A percentile compares a stretch with the other conserved stretches of the same genome.
Conservation (phyloP, 2,797 vertebrate species). For the Rhabdomys pumilio region DNA sequence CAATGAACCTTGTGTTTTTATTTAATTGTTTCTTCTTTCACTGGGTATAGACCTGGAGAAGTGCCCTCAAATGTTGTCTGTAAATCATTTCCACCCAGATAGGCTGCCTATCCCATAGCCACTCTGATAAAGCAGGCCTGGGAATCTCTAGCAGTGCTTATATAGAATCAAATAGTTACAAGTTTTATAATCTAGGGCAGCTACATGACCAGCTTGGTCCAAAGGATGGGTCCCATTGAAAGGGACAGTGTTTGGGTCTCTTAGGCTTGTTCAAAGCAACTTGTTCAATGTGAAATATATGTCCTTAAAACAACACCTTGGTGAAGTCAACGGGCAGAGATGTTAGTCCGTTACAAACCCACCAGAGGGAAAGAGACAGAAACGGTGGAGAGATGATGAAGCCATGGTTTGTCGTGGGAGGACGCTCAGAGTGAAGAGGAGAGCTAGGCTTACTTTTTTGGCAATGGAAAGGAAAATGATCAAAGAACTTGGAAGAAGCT, state of each 20-base stretch:
- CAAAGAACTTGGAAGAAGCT: constrained; percentile 65
- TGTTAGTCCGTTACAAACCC: not conserved
- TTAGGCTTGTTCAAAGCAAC: not conserved
- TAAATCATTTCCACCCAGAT: not conserved
- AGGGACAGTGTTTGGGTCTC: not conserved
- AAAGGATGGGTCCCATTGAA: not conserved
- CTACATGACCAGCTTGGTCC: not conserved
- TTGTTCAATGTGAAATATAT: not conserved
- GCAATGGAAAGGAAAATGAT: constrained; percentile 60
- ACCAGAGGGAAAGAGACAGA: constrained; percentile 38
- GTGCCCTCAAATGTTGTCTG: not conserved
- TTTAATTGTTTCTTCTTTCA: constrained; percentile 29
- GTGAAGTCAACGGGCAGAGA: not conserved
- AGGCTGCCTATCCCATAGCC: not conserved
- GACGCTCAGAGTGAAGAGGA: constrained; percentile 63
- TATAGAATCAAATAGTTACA: no score
- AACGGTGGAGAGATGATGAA: constrained; percentile 73
- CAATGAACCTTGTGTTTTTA: not conserved
- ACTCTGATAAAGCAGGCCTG: not conserved
- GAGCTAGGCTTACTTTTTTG: constrained; percentile 64
- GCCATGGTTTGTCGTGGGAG: constrained; percentile 75
- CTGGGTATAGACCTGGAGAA: not conserved
- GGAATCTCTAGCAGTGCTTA: not conserved
- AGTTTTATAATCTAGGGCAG: not conserved
- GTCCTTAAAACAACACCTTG: not conserved